Base-by-base conservation (phyloP, 1,140 invertebrate genomes). In the Sinonovacula constricta region DNA sequence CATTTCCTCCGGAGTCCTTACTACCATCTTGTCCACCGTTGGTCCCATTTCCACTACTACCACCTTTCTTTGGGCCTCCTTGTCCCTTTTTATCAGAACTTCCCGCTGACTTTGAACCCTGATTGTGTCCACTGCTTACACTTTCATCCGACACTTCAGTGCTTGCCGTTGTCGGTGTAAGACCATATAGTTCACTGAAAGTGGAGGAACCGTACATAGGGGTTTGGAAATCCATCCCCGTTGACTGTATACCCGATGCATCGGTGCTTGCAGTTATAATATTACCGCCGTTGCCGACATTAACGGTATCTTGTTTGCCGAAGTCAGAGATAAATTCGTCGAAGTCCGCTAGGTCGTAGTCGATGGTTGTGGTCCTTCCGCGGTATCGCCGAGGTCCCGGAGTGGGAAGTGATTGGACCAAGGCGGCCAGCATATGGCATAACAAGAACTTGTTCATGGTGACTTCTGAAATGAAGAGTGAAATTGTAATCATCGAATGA, bases 341-440 rank as follows among this genome's bases (percentile, higher is more conserved):
- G n/a, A 76, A 67, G 53, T 76, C 72, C 1, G 72, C 72, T 14
- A 57, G 72, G 30, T 76, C 72, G 31, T 76, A 76, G 26, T 76
- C 72, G 14, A 76, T 76, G 15, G 72, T 76, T 56, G 72, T 76
- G 24, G 72, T 63, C 4, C 34, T 56, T 15, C 39, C 24, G 22
- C 18, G n/a, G 22, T 39, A 53, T n/a, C 18, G 70, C 3, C 30
- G 12, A 22, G 71, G 54, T 18, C 49, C 51, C 7, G 22, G 30
- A 28, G 30, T 24, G 18, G 57, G 3, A 60, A 60, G 24, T 14
- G 15, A 31, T 15, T 28, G 24, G 26, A 31, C 28, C 2, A n/a
- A 15, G 1, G 57, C 30, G 18, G 28, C 24, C 57, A 60, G 3
- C 30, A 60, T 7, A 45, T 10, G 39, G 18, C 39, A n/a, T n/a